Evolutionary conservation across 2,113 vertebrate species (phyloP), one percentile per base, ranked within the genome.

Genomic region (Oryzias javanicus): DNA sequence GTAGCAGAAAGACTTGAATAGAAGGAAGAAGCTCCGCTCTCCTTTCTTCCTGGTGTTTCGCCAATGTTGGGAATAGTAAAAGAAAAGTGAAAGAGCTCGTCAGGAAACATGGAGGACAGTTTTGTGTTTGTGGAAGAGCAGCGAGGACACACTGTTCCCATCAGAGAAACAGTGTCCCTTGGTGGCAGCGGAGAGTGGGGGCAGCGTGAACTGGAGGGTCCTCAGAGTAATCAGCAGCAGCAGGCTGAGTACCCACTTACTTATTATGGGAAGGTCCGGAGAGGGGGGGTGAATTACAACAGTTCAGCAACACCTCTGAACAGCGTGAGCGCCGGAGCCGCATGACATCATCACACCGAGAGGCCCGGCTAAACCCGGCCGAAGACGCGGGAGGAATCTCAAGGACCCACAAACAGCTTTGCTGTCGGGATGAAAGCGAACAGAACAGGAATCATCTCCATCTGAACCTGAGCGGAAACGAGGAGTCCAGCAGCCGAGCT

Each of bases 181-280:
- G 76, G 76, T 70, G 22, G 41, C 63, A 78, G 57, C 69, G 70
- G 70, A 76, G 80, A 75, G 86, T 55, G 66, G 60, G 70, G 60
- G 70, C 55, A 53, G 61, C 55, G 58, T 50, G 64, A 49, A 63
- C 76, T 79, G 74, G 76, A 89, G 83, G 72, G 83, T 82, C 84
- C 83, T 86, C 54, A 22, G 68, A 79, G 76, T 86, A 86, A 89
- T 81, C 64, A 89, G 80, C 3, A 63, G 70, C 73, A 72, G 63
- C 40, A 53, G 78, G 52, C 54, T 73, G 81, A 85, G 81, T 70
- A 76, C 60, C 74, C 69, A 65, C 80, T 81, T 82, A 80, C 72
- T 82, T 82, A 87, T 77, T 64, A 75, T 55, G 49, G 67, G 71
- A 79, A 78, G 77, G 72, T 84, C 69, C 64, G 40, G 74, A 64